These are phyloP conservation scores for Rhipidura dahli DNA, from an alignment of 2,113 vertebrate genomes.

Conservation along the genomic window DNA sequence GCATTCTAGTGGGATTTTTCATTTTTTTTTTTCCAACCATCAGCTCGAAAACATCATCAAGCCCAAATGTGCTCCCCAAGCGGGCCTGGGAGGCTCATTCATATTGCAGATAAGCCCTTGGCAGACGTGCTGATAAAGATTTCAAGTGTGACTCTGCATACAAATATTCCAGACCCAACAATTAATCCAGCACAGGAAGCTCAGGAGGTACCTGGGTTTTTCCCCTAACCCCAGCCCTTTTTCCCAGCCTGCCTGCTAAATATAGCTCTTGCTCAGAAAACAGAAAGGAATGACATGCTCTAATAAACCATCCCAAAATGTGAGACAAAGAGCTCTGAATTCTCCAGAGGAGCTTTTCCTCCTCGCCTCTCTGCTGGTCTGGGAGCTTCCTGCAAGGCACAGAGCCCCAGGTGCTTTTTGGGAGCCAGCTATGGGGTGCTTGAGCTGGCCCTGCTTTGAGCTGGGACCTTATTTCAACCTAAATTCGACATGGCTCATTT, in stretches of 20 bases:
- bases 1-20: background rate
- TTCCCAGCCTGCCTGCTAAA: background rate
- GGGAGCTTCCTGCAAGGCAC: background rate
- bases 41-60: background rate
- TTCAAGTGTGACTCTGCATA: constrained; percentile 38
- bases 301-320: background rate
- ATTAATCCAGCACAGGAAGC: background rate
- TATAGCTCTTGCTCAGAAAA: background rate
- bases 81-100: constrained; percentile 23
- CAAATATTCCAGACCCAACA: background rate
- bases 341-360: background rate
- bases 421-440: background rate
- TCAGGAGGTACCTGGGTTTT: background rate
- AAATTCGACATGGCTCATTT: background rate
- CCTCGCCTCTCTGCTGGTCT: background rate
- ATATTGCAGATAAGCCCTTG: constrained; percentile 14
- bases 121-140: constrained; percentile 25
- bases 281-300: background rate
- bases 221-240: background rate
- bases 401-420: background rate
- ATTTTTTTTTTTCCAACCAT: background rate
- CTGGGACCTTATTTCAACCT: background rate
- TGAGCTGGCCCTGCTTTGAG: background rate
- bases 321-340: background rate
- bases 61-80: background rate